Conservation (phyloP, 1,140 invertebrate genomes). For the Ostrea denselamellosa region DNA sequence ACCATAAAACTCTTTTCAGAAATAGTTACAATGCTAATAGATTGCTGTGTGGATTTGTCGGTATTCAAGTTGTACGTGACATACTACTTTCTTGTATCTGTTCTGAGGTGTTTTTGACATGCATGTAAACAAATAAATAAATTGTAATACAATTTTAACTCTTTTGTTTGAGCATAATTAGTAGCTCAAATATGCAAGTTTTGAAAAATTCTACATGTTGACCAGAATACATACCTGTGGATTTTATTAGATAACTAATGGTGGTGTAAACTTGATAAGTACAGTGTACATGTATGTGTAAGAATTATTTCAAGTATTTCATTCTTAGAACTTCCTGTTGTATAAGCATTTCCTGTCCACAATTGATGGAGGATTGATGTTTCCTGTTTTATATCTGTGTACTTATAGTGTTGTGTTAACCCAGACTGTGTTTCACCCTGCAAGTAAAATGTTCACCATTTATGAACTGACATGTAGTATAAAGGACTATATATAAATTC, state of each 20-base stretch:
- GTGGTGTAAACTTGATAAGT: not conserved
- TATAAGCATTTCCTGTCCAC: slow-evolving; percentile 4
- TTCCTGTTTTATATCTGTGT: not conserved
- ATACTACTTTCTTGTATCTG: too few relatives aligned
- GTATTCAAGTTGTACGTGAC: not conserved
- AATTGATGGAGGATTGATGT: slow-evolving; percentile 13
- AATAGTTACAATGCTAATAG: slow-evolving; percentile 5
- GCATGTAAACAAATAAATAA: too few relatives aligned
- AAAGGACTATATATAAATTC: not conserved
- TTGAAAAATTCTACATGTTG: not conserved
- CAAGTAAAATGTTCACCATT: not conserved
- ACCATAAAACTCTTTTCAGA: slow-evolving; percentile 13
- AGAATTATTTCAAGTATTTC: slow-evolving; percentile 35
- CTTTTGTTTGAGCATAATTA: too few relatives aligned
- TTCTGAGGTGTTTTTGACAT: too few relatives aligned
- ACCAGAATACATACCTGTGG: not conserved
- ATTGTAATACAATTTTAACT: too few relatives aligned
- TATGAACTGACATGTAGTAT: not conserved
- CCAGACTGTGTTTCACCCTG: not conserved
- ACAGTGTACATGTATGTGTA: not conserved
- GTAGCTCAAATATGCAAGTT: too few relatives aligned
- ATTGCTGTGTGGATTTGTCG: not conserved
- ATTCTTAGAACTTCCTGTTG: slow-evolving; percentile 29
- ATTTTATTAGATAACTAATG: not conserved
- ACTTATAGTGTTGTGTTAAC: not conserved